Evolutionary conservation across 1,140 invertebrate species (phyloP), one percentile per base, ranked within the genome.

Genomic region (Ganaspis sp.): DNA sequence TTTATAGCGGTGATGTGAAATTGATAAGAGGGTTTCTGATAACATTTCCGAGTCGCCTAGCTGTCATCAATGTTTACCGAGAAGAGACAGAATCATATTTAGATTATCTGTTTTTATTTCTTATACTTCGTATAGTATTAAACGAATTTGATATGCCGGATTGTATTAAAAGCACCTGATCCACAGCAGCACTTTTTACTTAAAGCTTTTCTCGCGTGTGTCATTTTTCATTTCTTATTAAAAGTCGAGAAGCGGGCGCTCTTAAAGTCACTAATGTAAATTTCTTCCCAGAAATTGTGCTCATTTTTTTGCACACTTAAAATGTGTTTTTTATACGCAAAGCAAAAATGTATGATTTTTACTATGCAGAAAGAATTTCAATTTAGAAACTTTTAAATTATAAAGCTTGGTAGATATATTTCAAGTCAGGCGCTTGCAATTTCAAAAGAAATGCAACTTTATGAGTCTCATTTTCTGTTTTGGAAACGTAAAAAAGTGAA

Each of bases 11-110:
- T 29, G 29, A 34, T 11, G 9, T 64, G 15, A 64, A 64, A 29
- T 64, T 64, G 58, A 64, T 64, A 64, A 64, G 21, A 64, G 11
- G 29, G 58, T 64, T 26, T 64, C 58, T 64, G 58, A 64, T 64
- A 64, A 64, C 58, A n/a, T 64, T 64, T 29, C 23, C 58, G 29
- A 64, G 23, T 64, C 11, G 23, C 23, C 54, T 26, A 26, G 21
- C 21, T 12, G 5, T 4, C 54, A 29, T 64, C 58, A 64, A 29
- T 64, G n/a, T 64, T 64, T 64, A 64, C 58, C 58, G 26, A 64
- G 58, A 64, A 64, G 58, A 64, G 58, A 64, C 58, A 64, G 58
- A 29, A 4, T 29, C 58, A 26, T 64, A 15, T 64, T 34, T 64
- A 26, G 4, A 26, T 15, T 49, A 49, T 45, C 1, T 45, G 29